phyloP scores from a whole-genome alignment of 2,113 vertebrate species.

The Collichthys lucidus region DNA sequence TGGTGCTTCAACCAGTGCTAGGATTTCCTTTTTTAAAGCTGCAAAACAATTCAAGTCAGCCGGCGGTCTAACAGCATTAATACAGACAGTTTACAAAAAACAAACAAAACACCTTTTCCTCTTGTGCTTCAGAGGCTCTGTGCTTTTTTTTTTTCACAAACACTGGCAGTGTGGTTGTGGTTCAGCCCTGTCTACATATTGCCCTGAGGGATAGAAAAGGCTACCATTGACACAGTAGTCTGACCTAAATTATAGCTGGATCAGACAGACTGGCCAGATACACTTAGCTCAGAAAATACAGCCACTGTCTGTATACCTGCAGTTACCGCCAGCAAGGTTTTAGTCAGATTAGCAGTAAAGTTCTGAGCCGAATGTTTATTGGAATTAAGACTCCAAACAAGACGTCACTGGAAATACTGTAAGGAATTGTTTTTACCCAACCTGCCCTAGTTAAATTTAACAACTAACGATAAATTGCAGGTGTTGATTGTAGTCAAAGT shows the following conservation, averaged over 20 bases:
- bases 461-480: not conserved
- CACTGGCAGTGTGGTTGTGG: conserved; percentile 3
- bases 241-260: conserved; percentile 72
- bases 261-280: conserved; percentile 43
- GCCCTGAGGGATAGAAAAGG: conserved; percentile 33
- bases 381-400: not conserved
- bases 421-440: conserved; percentile 1
- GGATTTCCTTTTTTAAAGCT: not conserved
- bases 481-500: not conserved
- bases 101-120: not conserved
- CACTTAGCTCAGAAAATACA: conserved; percentile 36
- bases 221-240: conserved; percentile 44
- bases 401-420: not conserved
- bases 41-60: not conserved
- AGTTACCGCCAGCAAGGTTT: conserved; percentile 12
- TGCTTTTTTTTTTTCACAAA: not conserved
- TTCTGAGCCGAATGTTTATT: conserved; percentile 15
- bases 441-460: not conserved
- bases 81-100: not conserved
- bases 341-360: conserved; percentile 24
- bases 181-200: conserved; percentile 12
- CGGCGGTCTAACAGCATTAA: not conserved
- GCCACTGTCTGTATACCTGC: conserved; percentile 26
- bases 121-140: not conserved
- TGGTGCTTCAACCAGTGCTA: too few relatives aligned